Evolutionary conservation across 2,888 invertebrate genomes (phyloP).

Genomic region (Harpalus rubripes): DNA sequence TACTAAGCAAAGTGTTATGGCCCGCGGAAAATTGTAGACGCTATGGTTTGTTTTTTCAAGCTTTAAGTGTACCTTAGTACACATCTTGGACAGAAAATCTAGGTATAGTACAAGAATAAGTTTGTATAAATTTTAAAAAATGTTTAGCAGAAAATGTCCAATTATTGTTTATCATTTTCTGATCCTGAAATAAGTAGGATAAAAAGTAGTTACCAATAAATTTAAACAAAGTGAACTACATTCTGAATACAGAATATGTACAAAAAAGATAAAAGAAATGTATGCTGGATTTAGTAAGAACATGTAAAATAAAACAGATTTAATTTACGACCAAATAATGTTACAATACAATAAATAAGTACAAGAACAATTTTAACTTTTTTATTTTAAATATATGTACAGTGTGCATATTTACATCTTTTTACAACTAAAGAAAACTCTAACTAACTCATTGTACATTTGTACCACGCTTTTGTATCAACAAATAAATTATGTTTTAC

Average conservation of each 20-base stretch:
- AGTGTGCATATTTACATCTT: slow-evolving; percentile 65
- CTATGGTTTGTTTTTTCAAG: too few relatives aligned
- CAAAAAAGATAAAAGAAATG: too few relatives aligned
- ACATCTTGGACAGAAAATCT: too few relatives aligned
- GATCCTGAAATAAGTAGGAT: not conserved
- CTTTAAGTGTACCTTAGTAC: too few relatives aligned
- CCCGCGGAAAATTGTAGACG: too few relatives aligned
- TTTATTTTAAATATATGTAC: slow-evolving; percentile 67
- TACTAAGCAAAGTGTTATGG: too few relatives aligned
- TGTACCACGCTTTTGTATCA: slow-evolving; percentile 66
- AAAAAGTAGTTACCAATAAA: too few relatives aligned
- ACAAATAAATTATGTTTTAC: slow-evolving; percentile 65
- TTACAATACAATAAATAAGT: slow-evolving; percentile 56
- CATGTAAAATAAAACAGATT: slow-evolving; percentile 22
- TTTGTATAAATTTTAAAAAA: too few relatives aligned
- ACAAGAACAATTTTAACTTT: slow-evolving; percentile 63
- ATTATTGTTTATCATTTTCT: slow-evolving; percentile 25
- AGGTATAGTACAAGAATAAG: too few relatives aligned
- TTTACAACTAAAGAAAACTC: slow-evolving; percentile 61
- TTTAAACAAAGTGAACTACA: too few relatives aligned
- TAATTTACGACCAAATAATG: slow-evolving; percentile 53
- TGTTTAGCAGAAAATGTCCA: slow-evolving; percentile 35
- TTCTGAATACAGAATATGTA: too few relatives aligned
- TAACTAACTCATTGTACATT: slow-evolving; percentile 65
- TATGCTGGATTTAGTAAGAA: not conserved